A percentile compares a stretch with the other conserved stretches of the same genome.
phyloP scores from a whole-genome alignment of 2,888 invertebrate species.

The Koerneria pararmatus region DNA sequence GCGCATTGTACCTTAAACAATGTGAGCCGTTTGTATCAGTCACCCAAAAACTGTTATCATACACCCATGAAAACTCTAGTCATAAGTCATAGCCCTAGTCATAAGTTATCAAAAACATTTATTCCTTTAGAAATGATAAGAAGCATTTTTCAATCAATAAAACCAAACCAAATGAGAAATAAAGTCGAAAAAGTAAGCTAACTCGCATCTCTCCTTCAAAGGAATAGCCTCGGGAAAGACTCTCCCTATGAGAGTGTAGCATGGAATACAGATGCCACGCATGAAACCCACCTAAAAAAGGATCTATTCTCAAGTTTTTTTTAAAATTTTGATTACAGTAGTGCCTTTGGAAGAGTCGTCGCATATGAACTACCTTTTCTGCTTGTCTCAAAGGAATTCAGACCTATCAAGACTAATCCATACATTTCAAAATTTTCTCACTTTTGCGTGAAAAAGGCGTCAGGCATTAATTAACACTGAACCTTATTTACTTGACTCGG shows the following conservation, averaged over 20 bases:
- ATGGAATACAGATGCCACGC: conserved; percentile 76
- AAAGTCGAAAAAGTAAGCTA: conserved; percentile 16
- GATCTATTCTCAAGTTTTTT: no score
- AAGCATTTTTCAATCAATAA: background rate
- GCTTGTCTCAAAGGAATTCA: no score
- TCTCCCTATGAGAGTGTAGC: conserved; percentile 71
- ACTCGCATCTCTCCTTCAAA: conserved; percentile 65
- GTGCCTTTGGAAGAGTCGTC: no score
- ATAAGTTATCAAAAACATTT: background rate
- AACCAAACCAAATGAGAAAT: background rate
- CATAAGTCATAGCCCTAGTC: no score
- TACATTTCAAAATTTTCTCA: no score
- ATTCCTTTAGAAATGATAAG: background rate
- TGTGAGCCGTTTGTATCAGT: background rate
- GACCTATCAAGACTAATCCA: no score
- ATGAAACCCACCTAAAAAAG: conserved; percentile 70
- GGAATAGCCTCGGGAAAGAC: conserved; percentile 73
- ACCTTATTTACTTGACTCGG: no score
- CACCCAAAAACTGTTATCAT: no score
- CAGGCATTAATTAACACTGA: no score
- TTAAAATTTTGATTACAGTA: background rate
- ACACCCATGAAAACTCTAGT: no score
- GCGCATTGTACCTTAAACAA: conserved; percentile 66
- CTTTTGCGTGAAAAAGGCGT: no score
- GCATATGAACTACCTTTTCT: no score